Conservation (phyloP, 2,113 vertebrate genomes). For the Drymodes brunneopygia region DNA sequence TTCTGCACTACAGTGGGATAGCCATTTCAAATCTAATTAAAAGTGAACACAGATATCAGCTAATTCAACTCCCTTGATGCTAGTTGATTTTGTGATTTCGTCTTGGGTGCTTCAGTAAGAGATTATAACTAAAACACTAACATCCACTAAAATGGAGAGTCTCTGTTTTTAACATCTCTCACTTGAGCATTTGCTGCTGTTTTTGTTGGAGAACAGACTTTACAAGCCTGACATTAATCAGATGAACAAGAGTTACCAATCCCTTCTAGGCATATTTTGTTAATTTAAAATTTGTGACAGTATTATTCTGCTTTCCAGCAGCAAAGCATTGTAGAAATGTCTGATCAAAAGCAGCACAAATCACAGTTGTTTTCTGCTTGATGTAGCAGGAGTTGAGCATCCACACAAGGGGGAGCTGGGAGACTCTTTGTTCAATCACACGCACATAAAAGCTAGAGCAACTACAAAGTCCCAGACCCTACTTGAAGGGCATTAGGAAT, state of each 20-base stretch:
- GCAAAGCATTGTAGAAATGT: slow-evolving; percentile 9
- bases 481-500: neutral
- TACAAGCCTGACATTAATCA: slow-evolving; percentile 60
- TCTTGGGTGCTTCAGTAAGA: neutral
- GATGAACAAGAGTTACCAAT: slow-evolving; percentile 29
- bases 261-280: slow-evolving; percentile 55
- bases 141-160: neutral
- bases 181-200: neutral
- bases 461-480: neutral
- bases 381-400: slow-evolving; percentile 17
- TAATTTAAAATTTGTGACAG: slow-evolving; percentile 59
- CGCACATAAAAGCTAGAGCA: neutral
- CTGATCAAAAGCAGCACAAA: slow-evolving; percentile 42
- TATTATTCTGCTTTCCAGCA: slow-evolving; percentile 57
- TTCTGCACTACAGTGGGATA: neutral
- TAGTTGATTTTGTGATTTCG: neutral
- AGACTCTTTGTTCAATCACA: slow-evolving; percentile 46
- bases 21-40: slow-evolving; percentile 56
- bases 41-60: neutral
- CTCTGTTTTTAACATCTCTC: neutral
- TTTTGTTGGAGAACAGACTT: neutral
- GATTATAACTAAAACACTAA: neutral
- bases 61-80: neutral
- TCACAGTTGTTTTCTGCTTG: slow-evolving; percentile 51
- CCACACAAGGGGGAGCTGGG: slow-evolving; percentile 49